Evolutionary conservation across 2,797 vertebrate species (phyloP).

Genomic region (Neosalanx taihuensis): DNA sequence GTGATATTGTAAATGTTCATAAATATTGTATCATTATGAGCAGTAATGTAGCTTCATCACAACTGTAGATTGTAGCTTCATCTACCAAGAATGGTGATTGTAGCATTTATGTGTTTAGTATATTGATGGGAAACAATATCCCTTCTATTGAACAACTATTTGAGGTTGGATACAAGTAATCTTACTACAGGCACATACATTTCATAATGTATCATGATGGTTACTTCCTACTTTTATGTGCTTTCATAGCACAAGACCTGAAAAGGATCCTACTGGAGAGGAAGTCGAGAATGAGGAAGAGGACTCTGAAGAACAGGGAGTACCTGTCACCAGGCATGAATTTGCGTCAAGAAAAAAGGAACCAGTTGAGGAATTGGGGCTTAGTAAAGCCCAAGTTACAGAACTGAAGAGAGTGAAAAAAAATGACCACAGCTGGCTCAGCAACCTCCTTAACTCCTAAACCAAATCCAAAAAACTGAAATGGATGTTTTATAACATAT

Average conservation of each 20-base stretch:
- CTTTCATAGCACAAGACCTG: constrained; percentile 46
- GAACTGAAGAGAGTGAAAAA: constrained; percentile 82
- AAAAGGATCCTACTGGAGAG: constrained; percentile 60
- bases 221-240: not conserved
- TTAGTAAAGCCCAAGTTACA: constrained; percentile 78
- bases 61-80: too few relatives aligned
- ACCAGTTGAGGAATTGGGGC: constrained; percentile 41
- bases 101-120: too few relatives aligned
- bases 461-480: not conserved
- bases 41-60: too few relatives aligned
- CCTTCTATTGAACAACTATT: too few relatives aligned
- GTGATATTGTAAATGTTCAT: too few relatives aligned
- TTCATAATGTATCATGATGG: not conserved
- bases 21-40: too few relatives aligned
- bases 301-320: constrained; percentile 75
- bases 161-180: too few relatives aligned
- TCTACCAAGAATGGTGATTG: too few relatives aligned
- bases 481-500: too few relatives aligned
- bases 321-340: constrained; percentile 23
- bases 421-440: constrained; percentile 85
- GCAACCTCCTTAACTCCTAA: constrained; percentile 52
- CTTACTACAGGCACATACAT: too few relatives aligned
- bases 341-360: constrained; percentile 18
- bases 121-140: too few relatives aligned
- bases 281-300: constrained; percentile 84